Evolutionary conservation across 1,140 invertebrate species (phyloP).

Genomic region (Meteorus sp.): DNA sequence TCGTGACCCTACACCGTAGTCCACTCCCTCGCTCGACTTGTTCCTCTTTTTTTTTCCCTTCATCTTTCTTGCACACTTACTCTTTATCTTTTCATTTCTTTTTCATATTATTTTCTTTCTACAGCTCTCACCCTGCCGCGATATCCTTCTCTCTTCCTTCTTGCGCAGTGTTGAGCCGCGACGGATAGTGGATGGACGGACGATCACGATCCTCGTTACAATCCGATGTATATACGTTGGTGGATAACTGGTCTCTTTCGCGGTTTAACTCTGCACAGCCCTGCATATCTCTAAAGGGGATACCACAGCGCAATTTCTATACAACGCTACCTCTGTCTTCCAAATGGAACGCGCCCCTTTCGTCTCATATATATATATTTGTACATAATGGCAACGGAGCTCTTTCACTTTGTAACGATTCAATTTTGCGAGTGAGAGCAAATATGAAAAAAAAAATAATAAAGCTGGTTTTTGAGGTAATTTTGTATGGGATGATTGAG

Average conservation of each 20-base stretch:
- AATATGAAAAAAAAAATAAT: too few species aligned
- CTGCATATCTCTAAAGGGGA: neutral
- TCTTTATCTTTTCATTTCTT: slow-evolving; percentile 22
- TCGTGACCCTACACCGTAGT: slow-evolving; percentile 49
- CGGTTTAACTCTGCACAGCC: neutral
- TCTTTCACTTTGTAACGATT: slow-evolving; percentile 1
- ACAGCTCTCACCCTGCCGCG: neutral
- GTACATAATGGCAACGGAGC: too few species aligned
- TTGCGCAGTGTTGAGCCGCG: slow-evolving; percentile 3
- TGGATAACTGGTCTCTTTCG: slow-evolving; percentile 1
- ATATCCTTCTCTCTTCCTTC: neutral
- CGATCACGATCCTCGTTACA: slow-evolving; percentile 44
- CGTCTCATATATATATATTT: too few species aligned
- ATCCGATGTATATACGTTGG: slow-evolving; percentile 18
- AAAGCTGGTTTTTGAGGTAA: neutral
- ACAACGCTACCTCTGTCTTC: too few species aligned
- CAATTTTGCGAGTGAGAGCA: neutral
- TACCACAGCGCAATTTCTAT: too few species aligned
- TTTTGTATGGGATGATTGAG: neutral
- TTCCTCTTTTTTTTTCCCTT: slow-evolving; percentile 38
- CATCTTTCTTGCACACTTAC: slow-evolving; percentile 29
- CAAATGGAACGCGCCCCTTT: too few species aligned
- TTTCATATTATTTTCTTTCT: slow-evolving; percentile 22
- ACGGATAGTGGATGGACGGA: slow-evolving; percentile 7
- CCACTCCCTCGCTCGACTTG: slow-evolving; percentile 36